Evolutionary conservation across 2,797 vertebrate species (phyloP), one percentile per base, ranked within the genome.

Genomic region (Acomys russatus): DNA sequence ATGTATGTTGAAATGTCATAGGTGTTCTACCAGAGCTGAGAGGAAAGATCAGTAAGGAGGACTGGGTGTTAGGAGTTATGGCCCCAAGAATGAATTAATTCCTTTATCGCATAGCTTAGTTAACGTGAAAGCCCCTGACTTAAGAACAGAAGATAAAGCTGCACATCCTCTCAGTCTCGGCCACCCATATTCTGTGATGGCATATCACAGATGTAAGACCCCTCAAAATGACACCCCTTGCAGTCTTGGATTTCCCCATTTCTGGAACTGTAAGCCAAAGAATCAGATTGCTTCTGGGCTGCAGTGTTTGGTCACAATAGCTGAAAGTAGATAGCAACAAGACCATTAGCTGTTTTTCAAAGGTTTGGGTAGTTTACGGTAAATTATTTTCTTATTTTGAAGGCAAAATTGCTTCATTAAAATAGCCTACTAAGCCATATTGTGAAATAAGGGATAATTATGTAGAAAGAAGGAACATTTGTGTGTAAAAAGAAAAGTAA

Each of bases 361-460:
- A 54, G 23, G 10, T 56, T 54, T 70, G 23, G 0, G 2, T 33
- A 71, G 7, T 76, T 79, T 14, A 89, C 7, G 8, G 49, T 11
- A 78, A 96, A n/a, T 15, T 9, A 77, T 22, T 76, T 92, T 74
- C 74, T 78, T 64, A 76, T 33, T 88, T 94, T 90, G 70, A 86
- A 96, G 14, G 23, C 10, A 86, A 94, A 89, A 89, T 25, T 12
- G 23, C 44, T 64, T 94, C 86, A 73, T 78, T 91, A 25, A 92
- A 91, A 94, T 71, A 82, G 49, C 15, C 68, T 71, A 85, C 14
- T 18, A 9, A 70, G 28, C 22, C 80, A 90, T 88, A 95, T 95
- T 88, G 83, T 87, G 38, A 85, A 94, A 85, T 79, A 0, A 88
- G 9, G n/a, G 79, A 88, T n/a, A 96, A 61, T n/a, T 44, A 63